These are phyloP conservation scores for Myripristis jacobus DNA, from an alignment of 2,797 vertebrate genomes.

Conservation along the genomic window DNA sequence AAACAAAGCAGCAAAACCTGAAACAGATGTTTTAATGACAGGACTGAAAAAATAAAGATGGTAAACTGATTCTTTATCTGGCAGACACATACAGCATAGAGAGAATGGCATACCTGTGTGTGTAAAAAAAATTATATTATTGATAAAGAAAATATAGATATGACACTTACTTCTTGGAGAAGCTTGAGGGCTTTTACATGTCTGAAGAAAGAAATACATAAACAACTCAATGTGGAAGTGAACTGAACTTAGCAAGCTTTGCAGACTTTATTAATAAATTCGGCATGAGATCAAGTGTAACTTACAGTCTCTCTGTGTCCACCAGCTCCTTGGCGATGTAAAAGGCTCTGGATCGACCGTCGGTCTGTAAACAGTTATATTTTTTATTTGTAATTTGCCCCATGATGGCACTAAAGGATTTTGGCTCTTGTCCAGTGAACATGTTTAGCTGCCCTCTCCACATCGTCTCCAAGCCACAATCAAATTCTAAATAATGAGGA, in stretches of 20 bases:
- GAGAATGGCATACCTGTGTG: background rate
- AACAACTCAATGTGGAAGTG: constrained; percentile 12
- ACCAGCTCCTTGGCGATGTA: constrained; percentile 91
- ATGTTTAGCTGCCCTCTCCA: constrained; percentile 4
- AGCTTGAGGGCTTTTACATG: constrained; percentile 91
- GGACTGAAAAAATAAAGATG: too few relatives aligned
- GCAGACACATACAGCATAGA: too few relatives aligned
- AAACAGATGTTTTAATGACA: too few relatives aligned
- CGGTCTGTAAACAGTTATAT: constrained; percentile 82
- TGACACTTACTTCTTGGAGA: constrained; percentile 86
- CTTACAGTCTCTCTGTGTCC: constrained; percentile 94
- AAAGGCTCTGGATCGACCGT: constrained; percentile 90
- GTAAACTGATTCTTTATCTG: too few relatives aligned
- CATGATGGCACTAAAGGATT: constrained; percentile 14
- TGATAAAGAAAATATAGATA: background rate
- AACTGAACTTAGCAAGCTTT: background rate
- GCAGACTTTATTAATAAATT: background rate
- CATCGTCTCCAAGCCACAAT: constrained; percentile 39
- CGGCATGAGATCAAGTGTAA: constrained; percentile 39
- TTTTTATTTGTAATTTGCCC: constrained; percentile 38
- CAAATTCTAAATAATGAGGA: constrained; percentile 60
- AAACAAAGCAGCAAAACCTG: too few relatives aligned
- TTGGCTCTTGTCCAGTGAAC: constrained; percentile 44
- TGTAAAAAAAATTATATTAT: background rate
- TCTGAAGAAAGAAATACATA: constrained; percentile 79